Conservation (phyloP, 2,797 vertebrate species). For the Chloroceryle amazona region DNA sequence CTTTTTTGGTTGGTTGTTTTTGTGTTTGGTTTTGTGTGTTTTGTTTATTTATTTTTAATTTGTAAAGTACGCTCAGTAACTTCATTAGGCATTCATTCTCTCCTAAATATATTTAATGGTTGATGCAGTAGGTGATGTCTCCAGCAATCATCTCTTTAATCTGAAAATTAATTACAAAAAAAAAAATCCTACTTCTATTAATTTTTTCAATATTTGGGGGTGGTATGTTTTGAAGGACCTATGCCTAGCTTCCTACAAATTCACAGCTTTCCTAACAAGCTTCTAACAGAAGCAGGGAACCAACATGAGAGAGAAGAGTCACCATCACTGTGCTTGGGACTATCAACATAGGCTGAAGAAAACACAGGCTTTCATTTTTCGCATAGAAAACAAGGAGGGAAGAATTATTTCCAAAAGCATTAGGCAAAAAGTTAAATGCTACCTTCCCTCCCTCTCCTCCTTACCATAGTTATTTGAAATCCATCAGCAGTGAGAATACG, state of each 20-base stretch:
- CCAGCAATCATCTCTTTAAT: not conserved
- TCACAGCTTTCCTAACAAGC: not conserved
- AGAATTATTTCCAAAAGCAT: not conserved
- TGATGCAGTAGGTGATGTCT: not conserved
- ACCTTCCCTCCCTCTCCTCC: not conserved
- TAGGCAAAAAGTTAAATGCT: not conserved
- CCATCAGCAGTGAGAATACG: not conserved
- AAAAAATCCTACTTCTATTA: not conserved
- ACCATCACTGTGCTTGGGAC: not conserved
- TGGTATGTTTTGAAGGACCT: not conserved
- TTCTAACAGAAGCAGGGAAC: not conserved
- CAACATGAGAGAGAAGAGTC: accelerated
- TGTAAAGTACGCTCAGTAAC: not conserved
- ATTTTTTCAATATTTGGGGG: not conserved
- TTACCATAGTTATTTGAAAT: not conserved
- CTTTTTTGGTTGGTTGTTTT: not conserved
- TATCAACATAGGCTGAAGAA: not conserved
- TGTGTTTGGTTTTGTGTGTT: not conserved
- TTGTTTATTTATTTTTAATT: not conserved
- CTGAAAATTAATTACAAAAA: not conserved
- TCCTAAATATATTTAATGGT: not conserved
- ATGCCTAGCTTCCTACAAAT: not conserved
- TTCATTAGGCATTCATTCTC: not conserved
- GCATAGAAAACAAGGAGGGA: not conserved
- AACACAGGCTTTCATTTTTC: not conserved